Percentiles rank a stretch among this genome's conserved stretches.
These are phyloP conservation scores for Nineta flava DNA, from an alignment of 2,888 invertebrate genomes.

Conservation along the genomic window DNA sequence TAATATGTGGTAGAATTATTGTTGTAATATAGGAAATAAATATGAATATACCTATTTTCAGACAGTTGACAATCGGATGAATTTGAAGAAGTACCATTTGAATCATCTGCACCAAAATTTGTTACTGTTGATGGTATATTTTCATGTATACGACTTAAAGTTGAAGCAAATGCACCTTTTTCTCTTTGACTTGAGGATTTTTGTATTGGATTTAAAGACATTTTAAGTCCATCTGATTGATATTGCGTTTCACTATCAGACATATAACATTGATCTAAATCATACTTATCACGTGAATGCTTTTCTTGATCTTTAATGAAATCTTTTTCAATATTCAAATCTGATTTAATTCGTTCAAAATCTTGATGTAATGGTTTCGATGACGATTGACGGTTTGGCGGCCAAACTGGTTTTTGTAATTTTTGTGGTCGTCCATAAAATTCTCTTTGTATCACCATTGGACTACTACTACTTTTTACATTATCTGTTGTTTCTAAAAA, in stretches of 20 bases:
- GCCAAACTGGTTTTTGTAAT: constrained; percentile 38
- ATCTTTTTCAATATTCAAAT: constrained; percentile 28
- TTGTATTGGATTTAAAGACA: constrained; percentile 7
- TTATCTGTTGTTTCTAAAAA: constrained; percentile 25
- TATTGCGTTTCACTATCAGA: constrained; percentile 3
- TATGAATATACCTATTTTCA: constrained; percentile 28
- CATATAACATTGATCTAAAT: constrained; percentile 4
- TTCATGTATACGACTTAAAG: constrained; percentile 47
- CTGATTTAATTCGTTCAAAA: constrained; percentile 31
- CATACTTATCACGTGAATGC: not conserved
- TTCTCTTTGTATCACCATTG: constrained; percentile 40
- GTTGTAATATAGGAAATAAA: too few relatives aligned
- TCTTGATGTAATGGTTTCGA: constrained; percentile 29
- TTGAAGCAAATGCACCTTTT: constrained; percentile 37
- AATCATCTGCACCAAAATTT: constrained; percentile 15
- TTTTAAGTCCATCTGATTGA: constrained; percentile 7
- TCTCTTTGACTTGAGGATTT: constrained; percentile 24
- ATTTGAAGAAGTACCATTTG: constrained; percentile 19
- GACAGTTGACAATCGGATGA: constrained; percentile 22
- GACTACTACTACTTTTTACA: constrained; percentile 19
- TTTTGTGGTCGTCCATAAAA: constrained; percentile 69
- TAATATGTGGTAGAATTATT: too few relatives aligned
- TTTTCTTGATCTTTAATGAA: constrained; percentile 15
- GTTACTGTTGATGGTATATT: constrained; percentile 30
- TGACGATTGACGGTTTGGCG: constrained; percentile 26